Conservation (phyloP, 2,888 invertebrate genomes). For the Luperina nickerlii region DNA sequence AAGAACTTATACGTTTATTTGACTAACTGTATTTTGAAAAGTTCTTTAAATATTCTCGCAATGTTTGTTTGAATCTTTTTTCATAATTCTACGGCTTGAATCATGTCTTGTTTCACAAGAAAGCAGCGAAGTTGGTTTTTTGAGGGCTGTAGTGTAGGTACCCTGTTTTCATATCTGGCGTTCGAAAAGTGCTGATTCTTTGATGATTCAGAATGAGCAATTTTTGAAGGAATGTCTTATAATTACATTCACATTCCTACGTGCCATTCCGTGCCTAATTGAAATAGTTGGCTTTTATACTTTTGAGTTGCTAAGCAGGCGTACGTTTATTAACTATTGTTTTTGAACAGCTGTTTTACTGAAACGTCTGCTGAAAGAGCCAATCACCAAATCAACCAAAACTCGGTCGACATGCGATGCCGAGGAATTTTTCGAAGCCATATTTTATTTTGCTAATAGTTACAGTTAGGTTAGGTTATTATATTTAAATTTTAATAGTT, state of each 20-base stretch:
- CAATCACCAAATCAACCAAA: background rate
- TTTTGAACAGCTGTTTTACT: background rate
- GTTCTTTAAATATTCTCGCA: background rate
- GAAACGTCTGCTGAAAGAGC: background rate
- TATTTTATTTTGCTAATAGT: background rate
- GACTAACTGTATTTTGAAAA: background rate
- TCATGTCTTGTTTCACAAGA: background rate
- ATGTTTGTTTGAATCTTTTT: background rate
- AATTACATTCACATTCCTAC: background rate
- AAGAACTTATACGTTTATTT: background rate
- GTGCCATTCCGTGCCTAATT: background rate
- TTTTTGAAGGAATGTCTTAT: background rate
- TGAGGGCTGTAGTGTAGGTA: background rate
- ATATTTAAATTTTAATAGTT: background rate
- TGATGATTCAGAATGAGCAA: background rate
- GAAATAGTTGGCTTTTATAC: background rate
- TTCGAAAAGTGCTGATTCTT: conserved; percentile 4
- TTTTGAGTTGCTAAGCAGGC: background rate
- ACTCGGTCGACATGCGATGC: background rate
- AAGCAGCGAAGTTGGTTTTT: background rate
- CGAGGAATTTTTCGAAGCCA: background rate
- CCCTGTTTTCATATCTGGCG: background rate
- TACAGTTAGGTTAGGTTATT: background rate
- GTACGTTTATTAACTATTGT: too few species aligned
- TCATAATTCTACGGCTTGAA: too few species aligned